A percentile compares a stretch with the other conserved stretches of the same genome.
phyloP scores from a whole-genome alignment of 2,888 invertebrate genomes.

The Congeria kusceri region DNA sequence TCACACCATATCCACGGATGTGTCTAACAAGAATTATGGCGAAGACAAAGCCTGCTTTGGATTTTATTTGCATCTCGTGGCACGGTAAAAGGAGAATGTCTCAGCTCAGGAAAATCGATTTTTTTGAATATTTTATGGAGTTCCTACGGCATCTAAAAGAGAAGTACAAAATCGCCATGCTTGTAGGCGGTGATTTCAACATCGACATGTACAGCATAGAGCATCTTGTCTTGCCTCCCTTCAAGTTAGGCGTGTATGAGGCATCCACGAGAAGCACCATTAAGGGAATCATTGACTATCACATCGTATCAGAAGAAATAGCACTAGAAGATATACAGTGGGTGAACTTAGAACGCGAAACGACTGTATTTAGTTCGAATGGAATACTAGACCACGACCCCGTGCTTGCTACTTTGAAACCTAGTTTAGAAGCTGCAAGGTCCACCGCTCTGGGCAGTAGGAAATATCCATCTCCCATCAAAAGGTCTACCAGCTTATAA shows the following conservation, averaged over 20 bases:
- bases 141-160: conserved; percentile 41
- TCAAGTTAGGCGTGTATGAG: conserved; percentile 45
- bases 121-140: conserved; percentile 48
- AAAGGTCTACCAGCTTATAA: too few relatives aligned
- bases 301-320: conserved; percentile 45
- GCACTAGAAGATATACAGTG: too few relatives aligned
- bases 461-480: too few relatives aligned
- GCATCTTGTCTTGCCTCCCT: conserved; percentile 37
- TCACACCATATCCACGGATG: conserved; percentile 50
- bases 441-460: too few relatives aligned
- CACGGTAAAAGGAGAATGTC: conserved; percentile 37
- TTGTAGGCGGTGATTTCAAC: conserved; percentile 53
- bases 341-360: too few relatives aligned
- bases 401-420: too few relatives aligned
- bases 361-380: too few relatives aligned
- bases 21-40: conserved; percentile 24
- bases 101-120: conserved; percentile 25
- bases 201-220: conserved; percentile 39
- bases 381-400: too few relatives aligned
- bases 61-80: conserved; percentile 59
- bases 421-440: too few relatives aligned
- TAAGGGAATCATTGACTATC: conserved; percentile 37
- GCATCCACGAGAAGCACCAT: conserved; percentile 43
- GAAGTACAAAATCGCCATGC: conserved; percentile 46
- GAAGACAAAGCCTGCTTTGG: conserved; percentile 19